Conservation (phyloP, 2,113 vertebrate genomes). For the Ctenomys sociabilis region DNA sequence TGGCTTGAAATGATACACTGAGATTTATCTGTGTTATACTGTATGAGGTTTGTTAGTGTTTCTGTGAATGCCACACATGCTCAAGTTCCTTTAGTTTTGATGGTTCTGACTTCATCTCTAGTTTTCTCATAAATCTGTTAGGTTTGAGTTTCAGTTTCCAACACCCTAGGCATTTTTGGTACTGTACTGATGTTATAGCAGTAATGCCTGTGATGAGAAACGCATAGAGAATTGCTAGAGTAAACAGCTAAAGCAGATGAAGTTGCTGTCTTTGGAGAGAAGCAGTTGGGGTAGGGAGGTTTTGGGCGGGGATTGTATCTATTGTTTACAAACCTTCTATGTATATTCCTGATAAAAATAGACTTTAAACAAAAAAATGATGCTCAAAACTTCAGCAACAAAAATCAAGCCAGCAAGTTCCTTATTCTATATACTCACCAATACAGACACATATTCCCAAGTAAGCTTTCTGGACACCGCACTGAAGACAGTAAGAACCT, state of each 20-base stretch:
- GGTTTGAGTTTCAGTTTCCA: neutral
- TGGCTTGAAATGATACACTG: neutral
- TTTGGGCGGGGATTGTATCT: accelerated
- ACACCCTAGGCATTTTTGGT: neutral
- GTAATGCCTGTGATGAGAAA: conserved; percentile 2
- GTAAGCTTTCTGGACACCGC: neutral
- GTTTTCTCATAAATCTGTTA: conserved; percentile 52
- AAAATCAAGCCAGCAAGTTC: neutral
- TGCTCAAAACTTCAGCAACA: neutral
- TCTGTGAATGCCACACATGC: neutral
- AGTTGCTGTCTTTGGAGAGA: neutral
- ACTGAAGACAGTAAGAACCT: neutral
- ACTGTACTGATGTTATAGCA: conserved; percentile 46
- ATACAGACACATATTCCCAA: neutral
- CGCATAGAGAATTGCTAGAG: conserved; percentile 20
- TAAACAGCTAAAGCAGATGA: neutral
- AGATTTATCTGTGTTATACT: neutral
- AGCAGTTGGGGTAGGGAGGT: neutral
- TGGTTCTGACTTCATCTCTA: neutral
- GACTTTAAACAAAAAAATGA: neutral
- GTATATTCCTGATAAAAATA: neutral
- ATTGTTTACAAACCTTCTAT: neutral
- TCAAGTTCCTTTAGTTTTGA: neutral
- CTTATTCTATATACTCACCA: neutral
- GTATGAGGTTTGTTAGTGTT: neutral